Evolutionary conservation across 2,113 vertebrate genomes (phyloP), one percentile per base, ranked within the genome.

Genomic region (Lophura nycthemera): DNA sequence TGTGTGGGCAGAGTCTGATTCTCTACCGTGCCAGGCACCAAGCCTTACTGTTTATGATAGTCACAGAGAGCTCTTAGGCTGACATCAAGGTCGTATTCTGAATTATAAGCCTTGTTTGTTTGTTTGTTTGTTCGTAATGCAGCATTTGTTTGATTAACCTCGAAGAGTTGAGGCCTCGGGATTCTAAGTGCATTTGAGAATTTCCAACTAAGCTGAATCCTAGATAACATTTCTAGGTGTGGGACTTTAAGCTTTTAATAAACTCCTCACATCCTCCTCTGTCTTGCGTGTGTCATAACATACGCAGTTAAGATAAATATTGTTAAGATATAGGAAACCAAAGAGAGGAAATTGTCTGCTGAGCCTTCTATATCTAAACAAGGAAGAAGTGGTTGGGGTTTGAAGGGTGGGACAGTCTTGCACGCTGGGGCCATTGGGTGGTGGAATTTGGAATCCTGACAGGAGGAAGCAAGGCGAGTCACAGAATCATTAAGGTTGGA

Each of bases 1-100:
- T 27, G 14, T 6, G 43, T 11, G 48, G 70, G 63, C 70, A 75
- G 54, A 54, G 63, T 19, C 32, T 69, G 74, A 20, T 6, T 10
- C 14, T 15, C 40, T 6, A 3, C 9, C 24, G 69, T 18, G 21
- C 61, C 63, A 5, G 13, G 21, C 40, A 36, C 60, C 24, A 8
- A 16, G 30, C 47, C 2, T 1, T 21, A 73, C 38, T 10, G 0
- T 6, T 52, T 11, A 16, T 1, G 2, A 2, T 13, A 11, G 47
- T 38, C 57, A 4, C 0, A 17, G 27, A 47, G 43, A 45, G 30
- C 45, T 6, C 69, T 22, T 6, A 1, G 29, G 43, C 2, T 29
- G 65, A 4, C 19, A 0, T 13, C 27, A 8, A 32, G 50, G 76
- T 27, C 50, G 16, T 60, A 5, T 15, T 69, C 57, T 47, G n/a